Base-by-base conservation (phyloP, 2,113 vertebrate genomes). In the Lepus europaeus region DNA sequence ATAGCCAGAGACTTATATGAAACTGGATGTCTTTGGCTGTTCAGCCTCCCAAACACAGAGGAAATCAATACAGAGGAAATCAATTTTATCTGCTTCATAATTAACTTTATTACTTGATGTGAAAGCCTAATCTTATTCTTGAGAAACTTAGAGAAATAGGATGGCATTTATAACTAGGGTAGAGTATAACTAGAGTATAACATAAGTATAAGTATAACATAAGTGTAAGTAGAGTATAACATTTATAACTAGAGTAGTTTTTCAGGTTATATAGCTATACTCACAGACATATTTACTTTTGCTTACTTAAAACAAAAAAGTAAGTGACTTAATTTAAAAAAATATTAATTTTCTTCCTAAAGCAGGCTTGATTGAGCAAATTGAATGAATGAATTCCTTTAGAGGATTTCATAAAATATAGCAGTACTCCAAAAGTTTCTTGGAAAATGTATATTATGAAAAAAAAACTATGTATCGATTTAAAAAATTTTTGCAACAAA, bases 81-180 rank as follows among this genome's bases (percentile, higher is more conserved):
- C 45, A 45, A 45, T 7, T 45, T 45, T 45, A 45, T 45, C 45
- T 6, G 45, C 6, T 45, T 45, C 7, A 45, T 45, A 59, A 73
- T 64, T 68, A 14, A 9, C 74, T 23, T 36, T 89, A 96, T 20
- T 31, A 93, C 0, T 76, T 83, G 25, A 94, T 94, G 93, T 72
- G 6, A 22, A 2, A 39, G 61, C 59, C 31, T 68, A 69, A 20
- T 56, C 36, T 88, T 56, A 29, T 23, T 88, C 79, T 79, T 85
- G 19, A 85, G 85, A 84, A 78, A 95, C 29, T 25, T 39, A 22
- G 9, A 77, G 23, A 87, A 68, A 83, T 66, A 10, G 23, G 66
- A 76, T 9, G 1, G 7, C 33, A 66, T 0, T 1, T 11, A 39
- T 33, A 33, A 25, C 4, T 53, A 4, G 9, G 94, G 89, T 95